Percentiles rank a stretch among this genome's conserved stretches.
phyloP scores from a whole-genome alignment of 2,113 vertebrate species.

The Chlorodrepanis virens region DNA sequence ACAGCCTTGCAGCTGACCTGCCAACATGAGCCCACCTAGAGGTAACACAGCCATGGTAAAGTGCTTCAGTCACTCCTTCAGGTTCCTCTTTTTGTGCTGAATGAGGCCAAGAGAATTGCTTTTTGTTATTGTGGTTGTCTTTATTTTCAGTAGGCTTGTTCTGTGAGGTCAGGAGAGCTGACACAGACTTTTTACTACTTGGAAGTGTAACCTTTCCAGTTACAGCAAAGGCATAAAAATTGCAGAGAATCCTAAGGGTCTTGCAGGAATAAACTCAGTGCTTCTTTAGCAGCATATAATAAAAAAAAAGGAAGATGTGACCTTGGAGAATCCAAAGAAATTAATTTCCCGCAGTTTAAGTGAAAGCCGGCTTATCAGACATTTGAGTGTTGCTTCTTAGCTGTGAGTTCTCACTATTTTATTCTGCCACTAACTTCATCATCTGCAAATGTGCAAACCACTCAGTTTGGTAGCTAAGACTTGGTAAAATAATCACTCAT shows the following conservation, averaged over 20 bases:
- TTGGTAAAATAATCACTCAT: not conserved
- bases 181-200: not conserved
- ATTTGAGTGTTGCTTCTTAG: not conserved
- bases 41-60: rapidly evolving
- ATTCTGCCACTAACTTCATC: not conserved
- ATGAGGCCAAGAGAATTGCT: not conserved
- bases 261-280: not conserved
- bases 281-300: not conserved
- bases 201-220: not conserved
- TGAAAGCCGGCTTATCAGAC: not conserved
- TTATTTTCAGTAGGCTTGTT: not conserved
- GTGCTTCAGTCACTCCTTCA: not conserved
- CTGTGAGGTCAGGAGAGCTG: not conserved
- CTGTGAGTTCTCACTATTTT: not conserved
- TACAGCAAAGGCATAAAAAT: not conserved
- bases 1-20: not conserved
- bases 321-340: not conserved
- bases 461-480: not conserved
- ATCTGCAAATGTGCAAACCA: not conserved
- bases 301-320: not conserved
- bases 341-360: not conserved
- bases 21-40: rapidly evolving
- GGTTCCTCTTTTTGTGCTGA: not conserved
- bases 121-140: not conserved
- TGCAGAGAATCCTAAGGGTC: not conserved